Percentiles rank a stretch among this genome's conserved stretches.
Conservation (phyloP, 2,888 invertebrate species). For the Cheilosia impressa region DNA sequence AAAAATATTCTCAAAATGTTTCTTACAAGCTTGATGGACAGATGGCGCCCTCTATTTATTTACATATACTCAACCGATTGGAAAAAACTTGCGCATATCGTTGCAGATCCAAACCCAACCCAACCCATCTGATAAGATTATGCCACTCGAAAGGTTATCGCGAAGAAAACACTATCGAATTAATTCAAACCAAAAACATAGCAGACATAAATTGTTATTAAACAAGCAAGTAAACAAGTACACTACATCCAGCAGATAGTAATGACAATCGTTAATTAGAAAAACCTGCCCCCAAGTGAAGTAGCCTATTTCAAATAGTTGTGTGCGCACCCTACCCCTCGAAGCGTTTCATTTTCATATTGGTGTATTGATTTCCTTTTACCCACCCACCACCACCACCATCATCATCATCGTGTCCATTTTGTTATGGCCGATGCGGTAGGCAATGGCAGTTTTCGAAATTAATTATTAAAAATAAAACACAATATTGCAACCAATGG, state of each 20-base stretch:
- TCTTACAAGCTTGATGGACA: no score
- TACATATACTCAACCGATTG: no score
- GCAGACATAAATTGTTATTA: no score
- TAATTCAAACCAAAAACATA: no score
- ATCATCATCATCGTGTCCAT: neutral
- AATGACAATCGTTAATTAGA: neutral
- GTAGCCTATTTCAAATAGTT: slow-evolving; percentile 1
- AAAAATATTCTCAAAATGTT: no score
- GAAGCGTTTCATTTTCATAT: neutral
- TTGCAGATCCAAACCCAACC: no score
- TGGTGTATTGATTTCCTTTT: slow-evolving; percentile 19
- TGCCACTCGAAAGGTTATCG: no score
- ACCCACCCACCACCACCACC: neutral
- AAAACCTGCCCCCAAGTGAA: slow-evolving; percentile 2
- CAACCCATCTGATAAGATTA: no score
- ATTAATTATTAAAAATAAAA: slow-evolving; percentile 53
- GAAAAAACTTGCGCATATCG: no score
- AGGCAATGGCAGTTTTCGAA: slow-evolving; percentile 14
- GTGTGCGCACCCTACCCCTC: neutral
- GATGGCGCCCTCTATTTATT: no score
- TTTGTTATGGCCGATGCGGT: neutral
- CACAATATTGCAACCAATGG: slow-evolving; percentile 9
- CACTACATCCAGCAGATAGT: neutral
- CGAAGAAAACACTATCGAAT: no score
- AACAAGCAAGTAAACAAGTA: neutral